Percentiles rank a stretch among this genome's conserved stretches.
Conservation (phyloP, 2,888 invertebrate genomes). For the Amphipoea oculea region DNA sequence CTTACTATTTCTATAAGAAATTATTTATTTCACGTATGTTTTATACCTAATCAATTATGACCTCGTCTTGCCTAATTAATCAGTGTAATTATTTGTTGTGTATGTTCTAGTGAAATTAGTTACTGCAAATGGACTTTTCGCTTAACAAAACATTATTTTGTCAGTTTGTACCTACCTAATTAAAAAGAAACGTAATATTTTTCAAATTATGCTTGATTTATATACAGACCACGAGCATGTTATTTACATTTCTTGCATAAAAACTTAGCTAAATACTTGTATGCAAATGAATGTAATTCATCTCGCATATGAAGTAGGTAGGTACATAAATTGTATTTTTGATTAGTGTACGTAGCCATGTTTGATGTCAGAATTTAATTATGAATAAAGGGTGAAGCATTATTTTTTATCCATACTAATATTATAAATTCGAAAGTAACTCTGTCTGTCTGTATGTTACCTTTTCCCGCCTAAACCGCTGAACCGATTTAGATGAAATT, state of each 20-base stretch:
- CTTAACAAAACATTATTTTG: not conserved
- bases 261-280: constrained; percentile 37
- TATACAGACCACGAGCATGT: constrained; percentile 31
- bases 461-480: too few species aligned
- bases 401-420: too few species aligned
- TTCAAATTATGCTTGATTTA: constrained; percentile 35
- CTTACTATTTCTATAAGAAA: constrained; percentile 55
- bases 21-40: constrained; percentile 38
- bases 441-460: too few species aligned
- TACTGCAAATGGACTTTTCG: not conserved
- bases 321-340: constrained; percentile 58
- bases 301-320: constrained; percentile 48
- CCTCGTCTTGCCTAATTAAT: constrained; percentile 14
- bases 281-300: constrained; percentile 65
- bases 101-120: not conserved
- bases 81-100: not conserved
- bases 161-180: not conserved
- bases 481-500: too few species aligned
- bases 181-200: not conserved
- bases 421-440: too few species aligned
- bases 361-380: constrained; percentile 50
- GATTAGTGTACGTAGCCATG: constrained; percentile 51
- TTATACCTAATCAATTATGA: not conserved
- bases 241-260: constrained; percentile 51
- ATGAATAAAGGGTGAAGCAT: constrained; percentile 37